Evolutionary conservation across 2,113 vertebrate species (phyloP), one percentile per base, ranked within the genome.

Genomic region (Prinia subflava): DNA sequence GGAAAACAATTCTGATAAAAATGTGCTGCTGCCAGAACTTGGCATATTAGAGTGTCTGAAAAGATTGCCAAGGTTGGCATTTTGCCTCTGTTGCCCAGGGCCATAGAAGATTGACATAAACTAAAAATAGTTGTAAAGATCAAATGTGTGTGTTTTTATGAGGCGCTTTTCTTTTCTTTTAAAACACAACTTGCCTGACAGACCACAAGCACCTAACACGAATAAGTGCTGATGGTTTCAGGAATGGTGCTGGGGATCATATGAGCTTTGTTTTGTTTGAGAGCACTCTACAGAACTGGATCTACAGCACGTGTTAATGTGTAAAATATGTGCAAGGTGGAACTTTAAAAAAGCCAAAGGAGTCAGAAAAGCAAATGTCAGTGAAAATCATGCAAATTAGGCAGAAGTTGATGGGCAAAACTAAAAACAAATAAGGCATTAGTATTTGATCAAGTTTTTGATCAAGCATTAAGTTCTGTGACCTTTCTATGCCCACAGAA

Each of bases 1-100:
- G 89, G 90, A 92, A 97, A 98, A 96, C 75, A 94, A 69, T 96
- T 89, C 93, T 94, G 84, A 97, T 96, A 96, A 96, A 97, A 97
- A 95, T 71, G 37, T 88, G 78, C 91, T 95, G 75, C 83, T 93
- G 86, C 84, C 95, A 97, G 96, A 97, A 93, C 87, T 78, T 96
- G 94, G 94, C 94, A 90, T 94, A 92, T 94, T 96, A 96, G 93
- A 94, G 94, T 84, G 90, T 93, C 87, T 96, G 89, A 83, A 91
- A 97, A 95, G 94, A 97, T 73, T 95, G 95, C 97, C 95, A 95
- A 92, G 92, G 13, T 33, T 98, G 97, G 97, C 97, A 94, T 92
- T 87, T 94, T 96, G 95, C 94, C 95, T 91, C 12, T 23, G 25
- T 39, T 96, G 92, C 91, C 96, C 84, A 87, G 47, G 92, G 96